Conservation (phyloP, 2,797 vertebrate species). For the Graptemys geographica region DNA sequence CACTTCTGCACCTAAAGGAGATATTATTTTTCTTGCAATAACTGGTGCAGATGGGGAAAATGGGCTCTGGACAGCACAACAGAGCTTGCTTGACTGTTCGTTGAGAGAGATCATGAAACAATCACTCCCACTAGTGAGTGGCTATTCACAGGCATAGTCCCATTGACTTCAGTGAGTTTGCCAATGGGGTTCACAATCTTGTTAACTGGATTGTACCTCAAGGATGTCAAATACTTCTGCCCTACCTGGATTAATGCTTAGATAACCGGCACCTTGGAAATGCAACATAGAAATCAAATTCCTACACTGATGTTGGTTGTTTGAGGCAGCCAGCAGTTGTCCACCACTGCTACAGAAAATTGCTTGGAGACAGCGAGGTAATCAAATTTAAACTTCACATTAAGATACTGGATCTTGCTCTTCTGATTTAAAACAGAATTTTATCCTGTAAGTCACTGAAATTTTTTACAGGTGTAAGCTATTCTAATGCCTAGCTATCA, state of each 20-base stretch:
- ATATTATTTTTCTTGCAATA: slow-evolving; percentile 4
- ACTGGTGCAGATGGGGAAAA: slow-evolving; percentile 50
- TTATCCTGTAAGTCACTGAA: neutral
- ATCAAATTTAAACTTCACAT: neutral
- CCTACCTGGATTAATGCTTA: too few relatives aligned
- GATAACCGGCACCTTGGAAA: too few relatives aligned
- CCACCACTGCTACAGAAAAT: neutral
- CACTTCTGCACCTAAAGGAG: slow-evolving; percentile 12
- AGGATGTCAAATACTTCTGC: neutral
- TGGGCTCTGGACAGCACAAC: neutral
- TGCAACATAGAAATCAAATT: too few relatives aligned
- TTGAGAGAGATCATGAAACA: slow-evolving; percentile 2
- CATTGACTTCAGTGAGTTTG: slow-evolving; percentile 3
- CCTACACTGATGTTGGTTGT: neutral
- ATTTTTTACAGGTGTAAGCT: neutral
- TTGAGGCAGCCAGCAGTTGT: neutral
- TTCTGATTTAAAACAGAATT: neutral
- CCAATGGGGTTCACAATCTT: slow-evolving; percentile 13
- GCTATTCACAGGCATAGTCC: neutral
- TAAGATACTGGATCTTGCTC: neutral
- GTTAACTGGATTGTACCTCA: neutral
- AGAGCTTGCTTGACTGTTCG: slow-evolving; percentile 11
- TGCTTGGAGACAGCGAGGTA: neutral
- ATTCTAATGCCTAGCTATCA: neutral
- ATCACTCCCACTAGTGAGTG: slow-evolving; percentile 46